Evolutionary conservation across 2,888 invertebrate genomes (phyloP).

Genomic region (Caenorhabditis sp.): DNA sequence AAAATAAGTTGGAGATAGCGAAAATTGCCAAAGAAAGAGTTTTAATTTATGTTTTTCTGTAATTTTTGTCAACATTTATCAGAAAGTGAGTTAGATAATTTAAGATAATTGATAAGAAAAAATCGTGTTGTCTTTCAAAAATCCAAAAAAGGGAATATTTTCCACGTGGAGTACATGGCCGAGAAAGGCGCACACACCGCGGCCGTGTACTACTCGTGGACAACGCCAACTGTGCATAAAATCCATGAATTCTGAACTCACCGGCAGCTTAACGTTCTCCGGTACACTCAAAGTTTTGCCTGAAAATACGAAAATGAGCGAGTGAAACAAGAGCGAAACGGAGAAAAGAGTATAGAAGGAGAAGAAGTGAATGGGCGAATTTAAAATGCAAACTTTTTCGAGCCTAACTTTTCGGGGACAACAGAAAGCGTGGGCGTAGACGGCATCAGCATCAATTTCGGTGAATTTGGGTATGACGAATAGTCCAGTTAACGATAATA

Average conservation of each 20-base stretch:
- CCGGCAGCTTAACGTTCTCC: slow-evolving; percentile 11
- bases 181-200: neutral
- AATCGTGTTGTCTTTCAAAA: too few species aligned
- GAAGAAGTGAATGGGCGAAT: neutral
- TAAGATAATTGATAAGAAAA: too few species aligned
- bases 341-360: neutral
- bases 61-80: neutral
- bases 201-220: slow-evolving; percentile 2
- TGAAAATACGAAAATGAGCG: neutral
- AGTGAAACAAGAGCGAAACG: slow-evolving; percentile 2
- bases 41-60: neutral
- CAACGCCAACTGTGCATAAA: too few species aligned
- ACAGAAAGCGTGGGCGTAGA: neutral
- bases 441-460: slow-evolving; percentile 1
- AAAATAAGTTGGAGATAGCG: neutral
- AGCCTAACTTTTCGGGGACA: slow-evolving; percentile 1
- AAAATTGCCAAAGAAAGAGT: slow-evolving; percentile 1
- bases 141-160: slow-evolving; percentile 21
- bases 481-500: slow-evolving; percentile 36
- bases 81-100: too few species aligned
- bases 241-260: neutral
- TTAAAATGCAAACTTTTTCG: slow-evolving; percentile 47
- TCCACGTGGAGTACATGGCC: slow-evolving; percentile 33
- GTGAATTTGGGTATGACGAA: neutral
- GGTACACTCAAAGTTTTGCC: neutral